Conservation (phyloP, 2,797 vertebrate species). For the Picus viridis region DNA sequence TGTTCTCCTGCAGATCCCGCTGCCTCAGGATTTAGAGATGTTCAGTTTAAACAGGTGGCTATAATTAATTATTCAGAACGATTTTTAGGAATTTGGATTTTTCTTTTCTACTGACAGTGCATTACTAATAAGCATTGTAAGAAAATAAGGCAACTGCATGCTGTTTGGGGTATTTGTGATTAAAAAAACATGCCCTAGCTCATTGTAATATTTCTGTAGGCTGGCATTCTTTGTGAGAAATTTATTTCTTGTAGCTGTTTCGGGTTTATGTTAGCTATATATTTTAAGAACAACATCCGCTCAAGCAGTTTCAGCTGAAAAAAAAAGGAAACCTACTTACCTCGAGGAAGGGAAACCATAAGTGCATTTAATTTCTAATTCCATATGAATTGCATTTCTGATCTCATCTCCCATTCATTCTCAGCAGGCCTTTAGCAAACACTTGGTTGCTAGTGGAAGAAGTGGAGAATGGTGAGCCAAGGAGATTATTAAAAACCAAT, state of each 20-base stretch:
- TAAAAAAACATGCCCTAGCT: conserved; percentile 59
- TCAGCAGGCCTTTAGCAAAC: not conserved
- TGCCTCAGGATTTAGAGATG: conserved; percentile 60
- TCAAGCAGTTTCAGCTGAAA: conserved; percentile 64
- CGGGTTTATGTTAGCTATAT: conserved; percentile 49
- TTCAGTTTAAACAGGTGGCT: conserved; percentile 65
- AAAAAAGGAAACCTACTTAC: conserved; percentile 65
- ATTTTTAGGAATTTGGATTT: conserved; percentile 37
- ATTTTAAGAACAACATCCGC: conserved; percentile 55
- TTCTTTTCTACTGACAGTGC: conserved; percentile 26
- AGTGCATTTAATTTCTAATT: conserved; percentile 62
- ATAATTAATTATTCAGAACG: conserved; percentile 62
- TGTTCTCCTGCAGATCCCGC: conserved; percentile 12
- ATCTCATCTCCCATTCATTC: not conserved
- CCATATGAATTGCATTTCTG: not conserved
- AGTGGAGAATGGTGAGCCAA: not conserved
- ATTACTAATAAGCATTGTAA: conserved; percentile 37
- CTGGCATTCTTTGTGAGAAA: conserved; percentile 53
- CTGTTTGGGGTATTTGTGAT: conserved; percentile 48
- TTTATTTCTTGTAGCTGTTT: conserved; percentile 56
- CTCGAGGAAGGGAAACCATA: conserved; percentile 57
- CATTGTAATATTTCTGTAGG: conserved; percentile 50
- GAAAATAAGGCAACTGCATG: conserved; percentile 55
- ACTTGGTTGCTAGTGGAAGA: not conserved
- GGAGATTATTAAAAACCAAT: not conserved